Evolutionary conservation across 2,888 invertebrate genomes (phyloP).

Genomic region (Antheraea yamamai): DNA sequence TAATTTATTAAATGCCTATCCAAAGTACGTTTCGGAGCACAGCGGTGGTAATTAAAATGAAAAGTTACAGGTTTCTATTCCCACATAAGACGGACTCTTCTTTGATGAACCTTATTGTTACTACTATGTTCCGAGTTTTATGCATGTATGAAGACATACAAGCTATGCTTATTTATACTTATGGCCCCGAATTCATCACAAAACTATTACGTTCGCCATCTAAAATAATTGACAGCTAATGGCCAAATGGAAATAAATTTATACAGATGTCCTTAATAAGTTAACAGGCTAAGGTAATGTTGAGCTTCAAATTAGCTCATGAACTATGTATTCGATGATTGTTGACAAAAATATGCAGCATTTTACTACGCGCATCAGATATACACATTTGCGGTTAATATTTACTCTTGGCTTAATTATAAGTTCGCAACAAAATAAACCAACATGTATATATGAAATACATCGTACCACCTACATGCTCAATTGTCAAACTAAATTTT

Average conservation of each 20-base stretch:
- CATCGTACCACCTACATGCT: background rate
- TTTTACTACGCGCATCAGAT: background rate
- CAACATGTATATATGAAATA: background rate
- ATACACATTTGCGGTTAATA: background rate
- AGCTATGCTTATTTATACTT: background rate
- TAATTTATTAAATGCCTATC: background rate
- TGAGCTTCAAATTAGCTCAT: background rate
- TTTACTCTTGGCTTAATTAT: background rate
- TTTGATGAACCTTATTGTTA: too few relatives aligned
- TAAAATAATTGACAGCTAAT: too few relatives aligned
- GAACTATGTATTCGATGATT: background rate
- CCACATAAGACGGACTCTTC: background rate
- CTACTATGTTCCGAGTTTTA: background rate
- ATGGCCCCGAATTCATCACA: too few relatives aligned
- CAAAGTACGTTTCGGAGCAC: background rate
- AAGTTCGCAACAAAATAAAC: background rate
- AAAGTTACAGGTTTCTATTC: background rate
- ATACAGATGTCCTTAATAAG: too few relatives aligned
- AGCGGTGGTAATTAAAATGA: background rate
- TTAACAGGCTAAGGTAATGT: background rate
- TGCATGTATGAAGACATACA: background rate
- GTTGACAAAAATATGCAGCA: constrained; percentile 1
- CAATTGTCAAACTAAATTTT: background rate
- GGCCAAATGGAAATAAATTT: too few relatives aligned
- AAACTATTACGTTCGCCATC: too few relatives aligned